Percentiles rank a stretch among this genome's conserved stretches.
These are phyloP conservation scores for Uloborus plumipes DNA, from an alignment of 2,888 invertebrate genomes.

Conservation along the genomic window DNA sequence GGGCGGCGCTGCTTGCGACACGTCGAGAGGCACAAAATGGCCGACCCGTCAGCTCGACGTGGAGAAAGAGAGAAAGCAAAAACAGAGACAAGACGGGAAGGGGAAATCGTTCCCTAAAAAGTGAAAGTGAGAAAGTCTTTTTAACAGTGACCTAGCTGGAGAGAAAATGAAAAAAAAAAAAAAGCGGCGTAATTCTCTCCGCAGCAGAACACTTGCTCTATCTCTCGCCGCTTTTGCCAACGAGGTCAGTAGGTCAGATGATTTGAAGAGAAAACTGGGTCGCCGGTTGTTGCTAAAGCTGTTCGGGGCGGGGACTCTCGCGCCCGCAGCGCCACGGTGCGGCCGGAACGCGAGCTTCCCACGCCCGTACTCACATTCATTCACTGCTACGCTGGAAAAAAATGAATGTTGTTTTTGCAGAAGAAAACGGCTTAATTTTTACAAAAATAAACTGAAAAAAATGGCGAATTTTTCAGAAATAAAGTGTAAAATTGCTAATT, in stretches of 20 bases:
- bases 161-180: slow-evolving; percentile 9
- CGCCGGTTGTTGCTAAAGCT: slow-evolving; percentile 55
- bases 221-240: slow-evolving; percentile 37
- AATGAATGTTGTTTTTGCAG: no score
- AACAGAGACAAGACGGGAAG: slow-evolving; percentile 5
- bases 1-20: no score
- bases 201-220: not conserved
- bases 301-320: slow-evolving; percentile 16
- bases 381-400: no score
- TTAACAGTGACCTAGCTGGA: slow-evolving; percentile 50
- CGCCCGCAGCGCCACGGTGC: not conserved
- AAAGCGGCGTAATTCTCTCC: slow-evolving; percentile 12
- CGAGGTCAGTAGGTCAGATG: slow-evolving; percentile 55
- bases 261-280: slow-evolving; percentile 38
- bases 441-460: no score
- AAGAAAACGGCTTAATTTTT: no score
- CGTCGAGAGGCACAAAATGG: no score
- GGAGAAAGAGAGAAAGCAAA: not conserved
- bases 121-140: slow-evolving; percentile 29
- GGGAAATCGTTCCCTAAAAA: slow-evolving; percentile 26
- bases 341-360: not conserved
- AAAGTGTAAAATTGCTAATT: no score
- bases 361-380: no score
- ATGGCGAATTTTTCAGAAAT: no score
- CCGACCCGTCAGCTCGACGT: no score